Conservation (phyloP, 2,797 vertebrate genomes). For the Manis pentadactyla region DNA sequence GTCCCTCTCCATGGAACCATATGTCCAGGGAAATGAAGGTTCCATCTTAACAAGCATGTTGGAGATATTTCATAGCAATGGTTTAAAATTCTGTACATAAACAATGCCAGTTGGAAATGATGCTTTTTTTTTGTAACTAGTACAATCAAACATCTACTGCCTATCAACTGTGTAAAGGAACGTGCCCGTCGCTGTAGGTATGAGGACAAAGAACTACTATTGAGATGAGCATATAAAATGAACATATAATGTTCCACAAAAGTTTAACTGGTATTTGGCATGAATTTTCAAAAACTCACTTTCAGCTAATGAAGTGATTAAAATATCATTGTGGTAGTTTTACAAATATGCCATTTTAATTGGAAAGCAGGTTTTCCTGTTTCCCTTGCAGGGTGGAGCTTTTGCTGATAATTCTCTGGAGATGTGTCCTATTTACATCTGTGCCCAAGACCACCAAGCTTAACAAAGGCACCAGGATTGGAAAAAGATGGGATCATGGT, state of each 20-base stretch:
- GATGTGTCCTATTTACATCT: neutral
- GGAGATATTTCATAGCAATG: neutral
- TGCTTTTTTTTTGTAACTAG: neutral
- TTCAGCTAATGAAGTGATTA: constrained; percentile 17
- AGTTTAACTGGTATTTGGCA: neutral
- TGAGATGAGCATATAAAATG: neutral
- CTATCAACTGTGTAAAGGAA: neutral
- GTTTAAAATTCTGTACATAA: neutral
- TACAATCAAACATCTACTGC: neutral
- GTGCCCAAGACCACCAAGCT: neutral
- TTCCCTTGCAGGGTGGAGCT: neutral
- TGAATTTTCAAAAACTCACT: constrained; percentile 10
- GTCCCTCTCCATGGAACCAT: neutral
- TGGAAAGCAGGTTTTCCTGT: constrained; percentile 19
- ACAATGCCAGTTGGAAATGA: neutral
- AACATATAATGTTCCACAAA: neutral
- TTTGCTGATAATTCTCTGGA: neutral
- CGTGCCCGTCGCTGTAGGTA: neutral
- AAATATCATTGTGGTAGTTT: neutral
- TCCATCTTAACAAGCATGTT: neutral
- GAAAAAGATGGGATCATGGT: neutral
- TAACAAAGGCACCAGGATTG: neutral
- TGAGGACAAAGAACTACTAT: neutral
- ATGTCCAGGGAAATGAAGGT: neutral
- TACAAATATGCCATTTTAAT: neutral